Evolutionary conservation across 1,140 invertebrate genomes (phyloP), one percentile per base, ranked within the genome.

Genomic region (Drosophila leontia): DNA sequence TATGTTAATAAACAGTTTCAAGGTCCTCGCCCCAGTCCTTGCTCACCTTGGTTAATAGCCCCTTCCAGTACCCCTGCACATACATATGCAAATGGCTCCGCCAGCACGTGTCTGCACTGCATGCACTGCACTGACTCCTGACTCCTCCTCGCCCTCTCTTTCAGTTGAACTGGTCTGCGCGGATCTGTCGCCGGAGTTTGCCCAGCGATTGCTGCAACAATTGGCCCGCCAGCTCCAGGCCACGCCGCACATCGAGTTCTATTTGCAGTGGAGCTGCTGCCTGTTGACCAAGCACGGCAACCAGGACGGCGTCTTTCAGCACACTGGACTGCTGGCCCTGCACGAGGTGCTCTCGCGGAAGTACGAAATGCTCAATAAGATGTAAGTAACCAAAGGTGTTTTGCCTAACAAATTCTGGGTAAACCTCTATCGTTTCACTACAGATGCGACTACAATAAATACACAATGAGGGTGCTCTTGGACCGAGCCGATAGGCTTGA

Each of bases 201-300:
- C 96, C 1, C 95, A 97, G 75, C 95, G 96, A 62, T 86, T 98
- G 26, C 92, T 98, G 8, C 93, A 94, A 51, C 96, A 96, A 67
- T 82, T 98, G 26, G 95, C 96, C 0, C 93, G 93, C 17, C 94
- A 96, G 58, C 91, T 99, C 17, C 97, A 98, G 80, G 94, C 93
- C 13, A 96, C 96, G 2, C 94, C 94, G 3, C 98, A 99, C 91
- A 91, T 99, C 48, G 97, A 99, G 90, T 98, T 98, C 92, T 97
- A 99, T 93, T 91, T 98, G 1, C 92, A 94, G 32, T 99, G 98
- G 98, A 94, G 96, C 44, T 94, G 96, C 76, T 87, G 88, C 45
- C 92, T 98, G 4, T 86, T 98, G 35, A 95, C 94, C 7, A 90
- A 91, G 35, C 95, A 96, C 91, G 95, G 95, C 23, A 90, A 92